phyloP scores from a whole-genome alignment of 2,113 vertebrate genomes.

The Dascyllus trimaculatus region DNA sequence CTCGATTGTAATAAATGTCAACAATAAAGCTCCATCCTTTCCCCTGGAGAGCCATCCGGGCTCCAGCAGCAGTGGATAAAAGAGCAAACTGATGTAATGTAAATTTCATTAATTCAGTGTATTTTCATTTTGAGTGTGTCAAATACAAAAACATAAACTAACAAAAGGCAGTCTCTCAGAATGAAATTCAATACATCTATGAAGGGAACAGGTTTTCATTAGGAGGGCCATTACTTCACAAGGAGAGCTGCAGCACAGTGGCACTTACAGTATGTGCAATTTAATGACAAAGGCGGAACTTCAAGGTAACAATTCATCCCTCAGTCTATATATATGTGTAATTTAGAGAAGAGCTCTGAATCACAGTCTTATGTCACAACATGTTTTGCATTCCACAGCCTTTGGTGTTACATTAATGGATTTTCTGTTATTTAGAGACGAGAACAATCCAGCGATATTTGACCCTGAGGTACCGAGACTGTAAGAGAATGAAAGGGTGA shows the following conservation, averaged over 20 bases:
- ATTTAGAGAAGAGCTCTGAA: background rate
- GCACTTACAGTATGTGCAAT: background rate
- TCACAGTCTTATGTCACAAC: background rate
- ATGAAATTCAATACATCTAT: conserved; percentile 13
- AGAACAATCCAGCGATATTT: no score
- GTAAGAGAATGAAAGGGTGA: background rate
- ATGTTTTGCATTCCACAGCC: background rate
- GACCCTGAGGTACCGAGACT: no score
- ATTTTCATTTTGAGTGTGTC: background rate
- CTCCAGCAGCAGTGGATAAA: background rate
- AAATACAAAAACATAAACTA: background rate
- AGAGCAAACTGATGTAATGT: background rate
- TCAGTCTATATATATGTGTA: no score
- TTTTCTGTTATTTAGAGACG: background rate
- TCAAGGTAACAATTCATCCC: background rate
- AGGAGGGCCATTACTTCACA: background rate
- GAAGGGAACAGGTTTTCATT: background rate
- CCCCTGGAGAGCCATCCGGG: background rate
- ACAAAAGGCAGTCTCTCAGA: background rate
- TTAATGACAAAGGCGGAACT: background rate
- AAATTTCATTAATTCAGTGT: background rate
- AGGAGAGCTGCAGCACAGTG: no score
- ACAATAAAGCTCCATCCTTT: background rate
- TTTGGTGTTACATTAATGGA: background rate
- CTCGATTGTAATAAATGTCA: background rate